These are phyloP conservation scores for Agelastica alni DNA, from an alignment of 2,888 invertebrate species.

Conservation along the genomic window DNA sequence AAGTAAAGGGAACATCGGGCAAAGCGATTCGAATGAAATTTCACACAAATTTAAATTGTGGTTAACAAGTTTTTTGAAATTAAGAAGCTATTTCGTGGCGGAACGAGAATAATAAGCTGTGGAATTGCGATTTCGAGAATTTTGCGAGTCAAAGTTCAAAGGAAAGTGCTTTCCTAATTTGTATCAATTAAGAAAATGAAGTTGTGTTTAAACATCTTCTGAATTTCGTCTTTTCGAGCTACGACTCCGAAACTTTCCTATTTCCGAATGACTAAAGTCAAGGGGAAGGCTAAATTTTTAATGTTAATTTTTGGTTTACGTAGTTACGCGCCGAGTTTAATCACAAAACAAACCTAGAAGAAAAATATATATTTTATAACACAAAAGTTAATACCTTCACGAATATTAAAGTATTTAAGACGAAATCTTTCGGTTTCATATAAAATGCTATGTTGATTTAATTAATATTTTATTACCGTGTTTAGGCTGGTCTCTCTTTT, in stretches of 20 bases:
- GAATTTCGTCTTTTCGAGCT: constrained; percentile 3
- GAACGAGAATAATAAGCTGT: constrained; percentile 53
- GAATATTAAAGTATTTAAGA: too few relatives aligned
- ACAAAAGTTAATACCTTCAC: too few relatives aligned
- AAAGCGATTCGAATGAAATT: constrained; percentile 52
- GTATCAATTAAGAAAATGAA: constrained; percentile 53
- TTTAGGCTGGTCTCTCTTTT: too few relatives aligned
- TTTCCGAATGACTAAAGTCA: not conserved
- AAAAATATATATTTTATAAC: too few relatives aligned
- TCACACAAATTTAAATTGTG: constrained; percentile 54
- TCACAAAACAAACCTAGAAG: too few relatives aligned
- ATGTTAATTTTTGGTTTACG: too few relatives aligned
- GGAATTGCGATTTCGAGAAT: constrained; percentile 45
- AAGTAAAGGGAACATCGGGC: constrained; percentile 31
- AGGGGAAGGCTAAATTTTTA: too few relatives aligned
- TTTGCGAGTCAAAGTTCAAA: constrained; percentile 47
- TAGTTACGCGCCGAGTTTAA: too few relatives aligned
- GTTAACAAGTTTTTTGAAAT: constrained; percentile 55
- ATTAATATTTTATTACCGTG: too few relatives aligned
- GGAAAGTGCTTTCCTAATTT: constrained; percentile 50
- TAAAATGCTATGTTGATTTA: too few relatives aligned
- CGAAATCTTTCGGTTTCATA: too few relatives aligned
- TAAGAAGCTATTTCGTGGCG: constrained; percentile 53
- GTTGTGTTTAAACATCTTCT: constrained; percentile 45
- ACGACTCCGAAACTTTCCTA: constrained; percentile 1